phyloP scores from a whole-genome alignment of 2,797 vertebrate species.

The Rhinatrema bivittatum region DNA sequence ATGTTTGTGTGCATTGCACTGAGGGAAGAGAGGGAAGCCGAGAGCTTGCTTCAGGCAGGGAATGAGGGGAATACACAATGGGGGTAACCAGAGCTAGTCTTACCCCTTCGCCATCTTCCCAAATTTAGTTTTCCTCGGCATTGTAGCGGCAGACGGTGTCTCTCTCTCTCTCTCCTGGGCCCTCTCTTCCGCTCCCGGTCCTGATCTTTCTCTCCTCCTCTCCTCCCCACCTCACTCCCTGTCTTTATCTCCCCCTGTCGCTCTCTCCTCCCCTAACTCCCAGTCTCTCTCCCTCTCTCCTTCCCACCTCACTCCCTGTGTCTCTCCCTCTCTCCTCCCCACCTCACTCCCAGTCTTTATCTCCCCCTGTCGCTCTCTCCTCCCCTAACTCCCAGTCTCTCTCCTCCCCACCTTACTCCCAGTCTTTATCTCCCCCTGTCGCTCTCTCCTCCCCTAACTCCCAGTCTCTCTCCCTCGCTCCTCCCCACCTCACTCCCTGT shows the following conservation, averaged over 20 bases:
- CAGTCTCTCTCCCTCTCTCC: not conserved
- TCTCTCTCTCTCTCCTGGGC: not conserved
- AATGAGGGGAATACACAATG: no score
- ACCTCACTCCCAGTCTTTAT: not conserved
- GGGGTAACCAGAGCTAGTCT: not conserved
- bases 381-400: not conserved
- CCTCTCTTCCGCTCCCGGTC: not conserved
- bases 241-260: not conserved
- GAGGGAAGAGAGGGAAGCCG: no score
- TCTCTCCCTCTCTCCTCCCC: no score
- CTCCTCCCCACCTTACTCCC: no score
- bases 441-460: no score
- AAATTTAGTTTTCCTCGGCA: slow-evolving; percentile 49
- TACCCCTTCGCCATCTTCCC: slow-evolving; percentile 48
- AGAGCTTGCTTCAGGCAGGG: no score
- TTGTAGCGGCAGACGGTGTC: slow-evolving; percentile 4
- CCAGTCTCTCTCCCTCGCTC: not conserved
- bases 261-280: not conserved
- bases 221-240: no score
- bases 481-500: no score
- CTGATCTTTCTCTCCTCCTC: no score
- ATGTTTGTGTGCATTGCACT: no score
- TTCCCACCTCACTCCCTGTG: not conserved
- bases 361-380: no score
- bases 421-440: no score